Evolutionary conservation across 2,888 invertebrate species (phyloP).

Genomic region (Argyra leucocephala): DNA sequence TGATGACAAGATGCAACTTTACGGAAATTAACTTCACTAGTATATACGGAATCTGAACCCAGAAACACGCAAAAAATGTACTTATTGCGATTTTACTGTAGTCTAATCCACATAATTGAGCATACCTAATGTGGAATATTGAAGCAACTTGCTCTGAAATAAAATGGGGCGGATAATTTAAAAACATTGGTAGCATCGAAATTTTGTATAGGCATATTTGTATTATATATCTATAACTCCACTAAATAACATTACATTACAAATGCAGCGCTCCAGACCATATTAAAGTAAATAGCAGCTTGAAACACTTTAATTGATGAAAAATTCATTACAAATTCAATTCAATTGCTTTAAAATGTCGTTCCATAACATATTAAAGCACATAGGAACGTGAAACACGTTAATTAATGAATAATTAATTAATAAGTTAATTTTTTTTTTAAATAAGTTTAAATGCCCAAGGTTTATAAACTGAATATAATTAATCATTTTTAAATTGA

Average conservation of each 20-base stretch:
- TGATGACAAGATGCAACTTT: constrained; percentile 95
- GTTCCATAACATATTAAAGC: too few relatives aligned
- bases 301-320: too few relatives aligned
- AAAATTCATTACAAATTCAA: too few relatives aligned
- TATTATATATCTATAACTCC: constrained; percentile 93
- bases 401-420: too few relatives aligned
- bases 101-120: constrained; percentile 66
- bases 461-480: too few relatives aligned
- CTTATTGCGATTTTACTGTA: constrained; percentile 92
- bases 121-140: constrained; percentile 86
- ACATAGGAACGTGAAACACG: too few relatives aligned
- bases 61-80: constrained; percentile 89
- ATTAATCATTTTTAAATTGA: too few relatives aligned
- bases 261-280: constrained; percentile 53
- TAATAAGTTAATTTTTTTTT: too few relatives aligned
- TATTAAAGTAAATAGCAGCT: too few relatives aligned
- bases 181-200: constrained; percentile 79
- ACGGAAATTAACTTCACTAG: constrained; percentile 88
- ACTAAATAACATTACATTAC: constrained; percentile 66
- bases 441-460: too few relatives aligned
- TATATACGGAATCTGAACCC: constrained; percentile 98
- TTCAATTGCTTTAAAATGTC: too few relatives aligned
- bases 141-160: constrained; percentile 89
- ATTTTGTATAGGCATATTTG: constrained; percentile 91
- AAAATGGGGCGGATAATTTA: constrained; percentile 85